A percentile compares a stretch with the other conserved stretches of the same genome.
These are phyloP conservation scores for Urechis unicinctus DNA, from an alignment of 2,888 invertebrate genomes.

Conservation along the genomic window DNA sequence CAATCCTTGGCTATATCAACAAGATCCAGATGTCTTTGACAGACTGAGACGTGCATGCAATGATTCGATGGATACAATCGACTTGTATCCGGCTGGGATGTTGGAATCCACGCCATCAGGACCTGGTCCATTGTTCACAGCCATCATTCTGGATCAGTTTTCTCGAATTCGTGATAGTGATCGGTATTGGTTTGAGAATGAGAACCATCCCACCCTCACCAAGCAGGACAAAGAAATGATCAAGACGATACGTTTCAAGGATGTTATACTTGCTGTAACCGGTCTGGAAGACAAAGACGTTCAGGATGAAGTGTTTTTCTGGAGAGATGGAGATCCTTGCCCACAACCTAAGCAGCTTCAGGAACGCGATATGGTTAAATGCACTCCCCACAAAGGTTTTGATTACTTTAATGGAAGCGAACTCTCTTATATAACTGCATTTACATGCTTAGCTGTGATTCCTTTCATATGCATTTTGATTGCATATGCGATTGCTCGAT, in stretches of 20 bases:
- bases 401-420: constrained; percentile 57
- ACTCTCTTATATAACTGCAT: constrained; percentile 91
- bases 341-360: constrained; percentile 19
- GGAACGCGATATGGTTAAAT: constrained; percentile 40
- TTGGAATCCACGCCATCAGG: constrained; percentile 65
- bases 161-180: constrained; percentile 84
- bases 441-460: constrained; percentile 82
- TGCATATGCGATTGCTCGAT: too few relatives aligned
- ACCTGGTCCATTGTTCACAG: constrained; percentile 77
- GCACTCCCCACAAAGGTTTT: constrained; percentile 51
- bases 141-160: constrained; percentile 90
- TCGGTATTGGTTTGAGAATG: constrained; percentile 95
- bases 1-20: constrained; percentile 18
- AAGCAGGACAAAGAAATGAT: too few relatives aligned
- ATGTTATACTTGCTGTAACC: constrained; percentile 85
- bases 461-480: too few relatives aligned
- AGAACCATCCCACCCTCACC: too few relatives aligned
- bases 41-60: constrained; percentile 54
- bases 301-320: too few relatives aligned
- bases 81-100: constrained; percentile 96
- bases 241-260: constrained; percentile 75
- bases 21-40: constrained; percentile 13
- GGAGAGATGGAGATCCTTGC: constrained; percentile 23
- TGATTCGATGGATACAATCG: constrained; percentile 73
- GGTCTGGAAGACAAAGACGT: constrained; percentile 66